Conservation (phyloP, 2,888 invertebrate species). For the Metopia argyrocephala region DNA sequence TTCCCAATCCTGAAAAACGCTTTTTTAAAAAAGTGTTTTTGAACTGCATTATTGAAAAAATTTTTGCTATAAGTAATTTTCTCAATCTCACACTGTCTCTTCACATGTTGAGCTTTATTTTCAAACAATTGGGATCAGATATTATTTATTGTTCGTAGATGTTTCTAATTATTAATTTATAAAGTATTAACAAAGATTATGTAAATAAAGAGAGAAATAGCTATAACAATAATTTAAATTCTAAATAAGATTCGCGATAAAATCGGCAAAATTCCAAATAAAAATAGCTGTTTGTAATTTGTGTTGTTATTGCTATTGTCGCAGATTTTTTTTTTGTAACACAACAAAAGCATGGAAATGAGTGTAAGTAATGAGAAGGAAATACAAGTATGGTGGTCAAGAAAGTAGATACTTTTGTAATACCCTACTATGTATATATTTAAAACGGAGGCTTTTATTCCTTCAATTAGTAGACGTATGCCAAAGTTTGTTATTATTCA, state of each 20-base stretch:
- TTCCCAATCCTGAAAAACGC: too few relatives aligned
- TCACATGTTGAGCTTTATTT: conserved; percentile 8
- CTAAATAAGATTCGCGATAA: conserved; percentile 13
- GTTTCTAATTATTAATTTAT: conserved; percentile 6
- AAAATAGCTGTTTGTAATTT: conserved; percentile 20
- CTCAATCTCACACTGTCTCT: neutral
- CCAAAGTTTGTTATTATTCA: too few relatives aligned
- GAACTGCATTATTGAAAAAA: too few relatives aligned
- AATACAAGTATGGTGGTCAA: neutral
- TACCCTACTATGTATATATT: neutral
- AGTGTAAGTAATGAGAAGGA: conserved; percentile 70
- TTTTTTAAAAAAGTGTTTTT: too few relatives aligned
- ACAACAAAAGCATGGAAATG: conserved; percentile 71
- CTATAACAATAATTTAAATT: conserved; percentile 35
- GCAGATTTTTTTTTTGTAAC: conserved; percentile 10
- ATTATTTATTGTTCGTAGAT: neutral
- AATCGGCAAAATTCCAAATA: conserved; percentile 15
- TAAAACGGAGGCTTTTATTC: too few relatives aligned
- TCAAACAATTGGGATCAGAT: neutral
- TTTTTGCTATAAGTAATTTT: neutral
- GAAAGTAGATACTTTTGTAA: neutral
- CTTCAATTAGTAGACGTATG: too few relatives aligned
- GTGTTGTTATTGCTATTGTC: conserved; percentile 3
- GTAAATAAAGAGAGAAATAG: conserved; percentile 25
- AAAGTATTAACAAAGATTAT: conserved; percentile 22